phyloP scores from a whole-genome alignment of 2,113 vertebrate genomes.

The Chrysemys picta region DNA sequence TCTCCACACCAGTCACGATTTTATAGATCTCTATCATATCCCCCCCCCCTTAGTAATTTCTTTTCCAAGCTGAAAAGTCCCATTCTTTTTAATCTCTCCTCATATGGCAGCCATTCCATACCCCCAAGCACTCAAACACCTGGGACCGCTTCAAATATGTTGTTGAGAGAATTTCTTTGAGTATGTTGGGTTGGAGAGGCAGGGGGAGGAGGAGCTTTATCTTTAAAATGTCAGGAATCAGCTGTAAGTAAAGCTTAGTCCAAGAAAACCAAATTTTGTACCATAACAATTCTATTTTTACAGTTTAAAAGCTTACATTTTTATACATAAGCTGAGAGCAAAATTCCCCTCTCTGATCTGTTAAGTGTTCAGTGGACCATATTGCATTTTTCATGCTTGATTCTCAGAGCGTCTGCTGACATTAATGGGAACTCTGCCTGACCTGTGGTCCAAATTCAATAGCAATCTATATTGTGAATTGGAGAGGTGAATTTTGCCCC shows the following conservation, averaged over 20 bases:
- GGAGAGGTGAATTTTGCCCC: neutral
- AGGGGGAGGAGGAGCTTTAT: neutral
- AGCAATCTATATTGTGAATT: neutral
- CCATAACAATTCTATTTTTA: neutral
- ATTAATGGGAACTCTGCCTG: neutral
- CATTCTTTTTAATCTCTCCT: too few species aligned
- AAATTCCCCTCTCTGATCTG: neutral
- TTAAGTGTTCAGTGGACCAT: neutral
- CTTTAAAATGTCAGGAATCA: neutral
- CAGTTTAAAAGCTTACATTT: neutral
- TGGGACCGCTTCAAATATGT: neutral
- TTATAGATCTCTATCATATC: too few species aligned
- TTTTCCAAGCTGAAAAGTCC: too few species aligned
- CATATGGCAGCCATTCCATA: too few species aligned
- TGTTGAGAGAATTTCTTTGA: neutral
- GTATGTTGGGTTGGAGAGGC: neutral
- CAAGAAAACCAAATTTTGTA: neutral
- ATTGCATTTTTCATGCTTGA: neutral
- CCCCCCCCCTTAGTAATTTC: too few species aligned
- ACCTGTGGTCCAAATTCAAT: neutral
- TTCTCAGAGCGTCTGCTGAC: neutral
- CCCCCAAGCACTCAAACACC: neutral
- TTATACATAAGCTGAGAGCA: neutral
- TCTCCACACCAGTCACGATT: too few species aligned
- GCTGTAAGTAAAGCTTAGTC: neutral